phyloP scores from a whole-genome alignment of 2,888 invertebrate genomes.

The Tipula unca region DNA sequence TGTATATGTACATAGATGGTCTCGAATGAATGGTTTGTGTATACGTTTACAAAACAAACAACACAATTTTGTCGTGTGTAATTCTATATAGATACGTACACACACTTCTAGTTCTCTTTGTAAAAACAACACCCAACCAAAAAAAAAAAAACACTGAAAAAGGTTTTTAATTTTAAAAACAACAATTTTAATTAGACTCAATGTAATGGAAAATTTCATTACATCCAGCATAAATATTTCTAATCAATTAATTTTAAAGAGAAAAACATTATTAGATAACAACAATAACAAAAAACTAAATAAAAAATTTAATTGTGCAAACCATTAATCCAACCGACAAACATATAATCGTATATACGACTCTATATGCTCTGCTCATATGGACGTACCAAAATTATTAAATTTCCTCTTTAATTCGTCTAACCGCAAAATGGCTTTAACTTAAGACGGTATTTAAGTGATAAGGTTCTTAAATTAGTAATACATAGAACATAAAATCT shows the following conservation, averaged over 20 bases:
- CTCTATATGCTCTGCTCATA: not conserved
- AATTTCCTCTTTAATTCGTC: not conserved
- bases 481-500: not conserved
- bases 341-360: too few relatives aligned
- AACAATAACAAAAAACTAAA: not conserved
- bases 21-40: not conserved
- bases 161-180: not conserved
- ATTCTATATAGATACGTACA: too few relatives aligned
- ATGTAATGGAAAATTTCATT: constrained; percentile 14
- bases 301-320: not conserved
- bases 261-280: not conserved
- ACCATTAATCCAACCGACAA: not conserved
- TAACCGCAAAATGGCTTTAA: not conserved
- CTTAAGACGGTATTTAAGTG: not conserved
- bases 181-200: not conserved
- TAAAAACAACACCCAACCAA: not conserved
- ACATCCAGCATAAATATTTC: not conserved
- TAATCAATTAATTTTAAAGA: constrained; percentile 1
- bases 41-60: not conserved
- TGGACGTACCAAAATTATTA: not conserved
- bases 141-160: not conserved
- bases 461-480: constrained; percentile 4
- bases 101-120: not conserved
- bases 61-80: not conserved
- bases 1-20: too few relatives aligned